phyloP scores from a whole-genome alignment of 2,797 vertebrate genomes.

The Lagothrix lagotricha region DNA sequence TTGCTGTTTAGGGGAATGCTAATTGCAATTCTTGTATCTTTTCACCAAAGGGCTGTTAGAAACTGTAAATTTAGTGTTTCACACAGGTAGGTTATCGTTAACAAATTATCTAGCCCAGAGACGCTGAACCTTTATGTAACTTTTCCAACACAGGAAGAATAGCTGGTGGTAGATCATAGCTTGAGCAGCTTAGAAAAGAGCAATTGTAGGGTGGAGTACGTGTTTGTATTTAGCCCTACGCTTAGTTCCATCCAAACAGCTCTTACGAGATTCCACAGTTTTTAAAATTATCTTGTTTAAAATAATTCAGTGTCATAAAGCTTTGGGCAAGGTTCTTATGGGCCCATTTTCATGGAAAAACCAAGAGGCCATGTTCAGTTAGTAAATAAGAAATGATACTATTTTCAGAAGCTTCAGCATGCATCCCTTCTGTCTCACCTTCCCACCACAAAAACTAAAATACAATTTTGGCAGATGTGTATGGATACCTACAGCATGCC shows the following conservation, averaged over 20 bases:
- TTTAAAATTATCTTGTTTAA: background rate
- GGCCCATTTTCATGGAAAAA: background rate
- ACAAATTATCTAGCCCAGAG: slow-evolving; percentile 48
- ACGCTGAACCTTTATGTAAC: background rate
- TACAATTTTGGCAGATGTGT: background rate
- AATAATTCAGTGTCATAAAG: background rate
- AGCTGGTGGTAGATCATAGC: background rate
- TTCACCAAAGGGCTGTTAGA: slow-evolving; percentile 45
- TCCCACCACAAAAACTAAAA: background rate
- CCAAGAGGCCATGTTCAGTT: background rate
- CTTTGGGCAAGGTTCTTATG: background rate
- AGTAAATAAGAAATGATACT: background rate
- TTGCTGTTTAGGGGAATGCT: slow-evolving; percentile 33
- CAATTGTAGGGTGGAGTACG: background rate
- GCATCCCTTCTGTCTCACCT: background rate
- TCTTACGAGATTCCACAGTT: background rate
- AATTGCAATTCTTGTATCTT: slow-evolving; percentile 57
- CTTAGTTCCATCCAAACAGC: background rate
- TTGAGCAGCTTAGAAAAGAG: background rate
- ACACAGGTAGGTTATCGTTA: slow-evolving; percentile 42
- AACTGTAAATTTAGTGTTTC: slow-evolving; percentile 56
- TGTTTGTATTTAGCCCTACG: background rate
- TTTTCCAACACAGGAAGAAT: slow-evolving; percentile 23
- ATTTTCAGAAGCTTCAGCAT: background rate
- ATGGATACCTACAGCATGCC: background rate